phyloP scores from a whole-genome alignment of 1,140 invertebrate genomes.

The Kradibia gibbosae region DNA sequence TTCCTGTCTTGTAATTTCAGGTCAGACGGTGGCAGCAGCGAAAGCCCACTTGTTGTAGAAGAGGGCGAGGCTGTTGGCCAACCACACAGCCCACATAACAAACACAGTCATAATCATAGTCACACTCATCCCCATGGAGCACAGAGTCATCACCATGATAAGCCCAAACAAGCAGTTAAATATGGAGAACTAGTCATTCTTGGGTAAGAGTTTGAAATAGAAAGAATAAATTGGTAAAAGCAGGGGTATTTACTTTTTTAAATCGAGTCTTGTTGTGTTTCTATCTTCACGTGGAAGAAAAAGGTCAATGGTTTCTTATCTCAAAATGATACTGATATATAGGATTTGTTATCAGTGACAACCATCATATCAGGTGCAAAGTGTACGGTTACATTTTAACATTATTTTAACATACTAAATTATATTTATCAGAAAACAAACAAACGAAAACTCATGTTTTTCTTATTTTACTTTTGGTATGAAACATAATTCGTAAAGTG shows the following conservation, averaged over 20 bases:
- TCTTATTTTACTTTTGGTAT: too few species aligned
- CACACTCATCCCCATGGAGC: slow-evolving; percentile 65
- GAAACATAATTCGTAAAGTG: too few species aligned
- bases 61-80: slow-evolving; percentile 70
- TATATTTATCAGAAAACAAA: too few species aligned
- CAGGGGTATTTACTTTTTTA: background rate
- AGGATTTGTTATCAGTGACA: slow-evolving; percentile 32
- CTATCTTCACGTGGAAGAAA: slow-evolving; percentile 16
- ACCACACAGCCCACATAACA: slow-evolving; percentile 68
- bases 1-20: slow-evolving; percentile 58
- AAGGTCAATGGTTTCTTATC: slow-evolving; percentile 46
- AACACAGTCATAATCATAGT: slow-evolving; percentile 66
- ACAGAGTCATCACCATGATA: slow-evolving; percentile 73
- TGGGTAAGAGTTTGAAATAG: slow-evolving; percentile 79
- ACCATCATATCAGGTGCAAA: slow-evolving; percentile 15
- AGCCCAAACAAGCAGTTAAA: slow-evolving; percentile 84
- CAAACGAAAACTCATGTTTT: too few species aligned
- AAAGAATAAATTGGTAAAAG: slow-evolving; percentile 8
- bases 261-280: background rate
- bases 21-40: slow-evolving; percentile 72
- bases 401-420: too few species aligned
- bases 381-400: too few species aligned
- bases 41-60: slow-evolving; percentile 70
- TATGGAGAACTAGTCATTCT: slow-evolving; percentile 95
- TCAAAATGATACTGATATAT: slow-evolving; percentile 33